Evolutionary conservation across 2,797 vertebrate genomes (phyloP), one percentile per base, ranked within the genome.

Genomic region (Sternotherus odoratus): DNA sequence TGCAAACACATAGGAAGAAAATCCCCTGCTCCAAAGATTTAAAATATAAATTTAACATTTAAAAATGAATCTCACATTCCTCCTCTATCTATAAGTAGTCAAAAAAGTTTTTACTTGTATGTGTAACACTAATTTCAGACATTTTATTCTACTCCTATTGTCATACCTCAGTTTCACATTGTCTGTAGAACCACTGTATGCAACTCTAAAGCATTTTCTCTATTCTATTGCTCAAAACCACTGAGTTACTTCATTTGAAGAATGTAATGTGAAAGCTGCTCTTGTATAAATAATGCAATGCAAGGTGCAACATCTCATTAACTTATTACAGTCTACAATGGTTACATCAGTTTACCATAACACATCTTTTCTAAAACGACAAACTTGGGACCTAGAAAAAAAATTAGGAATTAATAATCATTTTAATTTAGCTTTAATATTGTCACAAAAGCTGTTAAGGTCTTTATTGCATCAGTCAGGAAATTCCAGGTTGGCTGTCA

Each of bases 401-500:
- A 49, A 79, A n/a, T 28, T 77, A 21, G 7, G 79, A 88, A 86
- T 91, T 56, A 57, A 28, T 74, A 90, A 53, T 26, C 50, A 43
- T 57, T 86, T 89, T 8, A 53, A 21, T 48, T 92, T 90, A 82
- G 17, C 50, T 56, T 66, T 66, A 57, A 89, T 92, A 89, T 92
- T 54, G n/a, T 16, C 23, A 48, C 30, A 84, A 6, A 3, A 91
- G 30, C 36, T 88, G 83, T 56, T 87, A 48, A 82, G 77, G 85
- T 17, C 93, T 74, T 13, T 43, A 74, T 10, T 3, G 19, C 36
- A 89, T 86, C 46, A 84, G 91, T 46, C 8, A 82, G 43, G 77
- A 33, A 87, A 95, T 95, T 84, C 36, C 53, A 92, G 91, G 79
- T 83, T 36, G 83, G 12, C 24, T 88, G 23, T 26, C 43, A 46